Evolutionary conservation across 2,888 invertebrate genomes (phyloP), one percentile per base, ranked within the genome.

Genomic region (Agonopterix arenella): DNA sequence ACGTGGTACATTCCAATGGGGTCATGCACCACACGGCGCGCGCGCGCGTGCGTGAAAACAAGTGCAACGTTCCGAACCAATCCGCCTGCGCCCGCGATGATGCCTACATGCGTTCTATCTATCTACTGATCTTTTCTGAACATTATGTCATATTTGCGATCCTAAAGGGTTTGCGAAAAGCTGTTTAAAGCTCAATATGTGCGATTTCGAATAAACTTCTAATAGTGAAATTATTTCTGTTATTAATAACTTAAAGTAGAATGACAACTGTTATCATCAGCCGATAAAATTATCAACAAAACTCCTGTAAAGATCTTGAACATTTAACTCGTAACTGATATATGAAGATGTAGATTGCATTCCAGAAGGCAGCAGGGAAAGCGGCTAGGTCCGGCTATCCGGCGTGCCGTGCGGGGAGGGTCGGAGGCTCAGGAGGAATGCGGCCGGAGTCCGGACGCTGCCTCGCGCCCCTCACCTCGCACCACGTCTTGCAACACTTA

Each of bases 1-100:
- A 85, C 88, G 88, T 88, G 88, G 86, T 74, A 76, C 86, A 88
- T 88, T 84, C 88, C 88, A 69, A 64, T 64, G 85, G 84, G 88
- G 88, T 88, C 89, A 88, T 84, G 85, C 80, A 80, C 85, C 84
- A 82, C 76, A 73, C 77, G 64, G 73, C 66, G 76, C 66, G 79
- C 66, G 79, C 76, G 78, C 80, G 84, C 28, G 28, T 78, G 81
- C 80, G 73, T 80, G 77, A 79, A 76, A 82, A 82, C 84, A 84
- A 85, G 80, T 81, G 84, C 84, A 81, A 70, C 74, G 77, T 65
- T 71, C 68, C 45, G 45, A 28, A 28, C 28, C 28, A 28, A 28
- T 7, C 28, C 44, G 18, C 62, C 59, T 53, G 47, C 42, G 46
- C 46, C 2, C 2, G 61, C 64, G 58, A 53, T 59, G 58, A 53